Base-by-base conservation (phyloP, 53 echinoderm and acorn worm species). In the Stichopus horrens region DNA sequence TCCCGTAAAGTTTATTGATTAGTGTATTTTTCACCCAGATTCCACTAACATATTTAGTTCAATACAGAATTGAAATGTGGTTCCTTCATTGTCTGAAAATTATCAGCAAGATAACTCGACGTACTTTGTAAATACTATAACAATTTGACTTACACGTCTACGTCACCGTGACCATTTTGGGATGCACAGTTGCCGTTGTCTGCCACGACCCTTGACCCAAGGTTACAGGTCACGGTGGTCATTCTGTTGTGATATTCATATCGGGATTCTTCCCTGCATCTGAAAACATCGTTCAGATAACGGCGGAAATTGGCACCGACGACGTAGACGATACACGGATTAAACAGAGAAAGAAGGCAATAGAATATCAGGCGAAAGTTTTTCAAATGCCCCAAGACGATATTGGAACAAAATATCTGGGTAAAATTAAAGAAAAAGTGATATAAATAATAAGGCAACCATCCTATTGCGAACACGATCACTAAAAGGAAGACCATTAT, bases 401-500 rank as follows among this genome's bases (percentile, higher is more conserved):
- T 52, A 52, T 23, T 63, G 7, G 65, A 58, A 18, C 85, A 85
- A 20, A 85, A 67, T 5, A 65, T 11, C 8, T 5, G 52, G 4
- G 67, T 65, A 14, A 7, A 37, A 53, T 85, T 65, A 53, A 19
- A 85, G 8, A 67, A 52, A 53, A 85, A 85, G 6, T 52, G 67
- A 52, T 65, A 85, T 21, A 85, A 21, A 52, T 85, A 85, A 52
- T 66, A 85, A 85, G 85, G 85, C 85, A 85, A 67, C 85, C 85
- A 85, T 85, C 85, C 85, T 10, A 85, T 65, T 18, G 85, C 85
- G 66, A 85, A 85, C 18, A 65, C 85, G 9, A n/a, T 23, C 6
- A 85, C 85, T 18, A 85, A 67, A 9, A 85, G 85, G 23, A 85
- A 67, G 11, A 85, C 85, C 85, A 85, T 85, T 5, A 85, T 65